phyloP scores from a whole-genome alignment of 2,888 invertebrate genomes.

The Cantharis flavilabris region DNA sequence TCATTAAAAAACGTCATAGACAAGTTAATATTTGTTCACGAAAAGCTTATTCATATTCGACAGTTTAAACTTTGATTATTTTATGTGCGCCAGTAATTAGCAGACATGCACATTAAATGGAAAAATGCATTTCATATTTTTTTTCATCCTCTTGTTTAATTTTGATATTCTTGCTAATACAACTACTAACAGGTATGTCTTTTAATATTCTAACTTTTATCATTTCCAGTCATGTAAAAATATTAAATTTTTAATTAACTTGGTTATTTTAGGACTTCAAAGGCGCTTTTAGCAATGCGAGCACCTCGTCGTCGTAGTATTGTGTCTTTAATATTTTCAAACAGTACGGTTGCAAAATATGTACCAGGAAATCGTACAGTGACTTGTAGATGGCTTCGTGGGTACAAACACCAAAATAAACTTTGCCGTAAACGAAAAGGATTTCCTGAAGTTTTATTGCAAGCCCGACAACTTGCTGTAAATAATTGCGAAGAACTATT shows the following conservation, averaged over 20 bases:
- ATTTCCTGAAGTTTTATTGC: constrained; percentile 53
- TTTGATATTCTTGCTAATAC: constrained; percentile 16
- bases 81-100: constrained; percentile 31
- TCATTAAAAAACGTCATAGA: constrained; percentile 19
- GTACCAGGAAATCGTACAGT: constrained; percentile 45
- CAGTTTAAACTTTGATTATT: constrained; percentile 31
- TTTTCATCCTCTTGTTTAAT: constrained; percentile 31
- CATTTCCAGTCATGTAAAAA: too few species aligned
- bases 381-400: constrained; percentile 63
- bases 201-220: not conserved
- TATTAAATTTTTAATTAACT: not conserved
- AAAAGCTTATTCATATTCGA: constrained; percentile 14
- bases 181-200: constrained; percentile 14
- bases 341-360: constrained; percentile 4
- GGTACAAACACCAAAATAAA: constrained; percentile 65
- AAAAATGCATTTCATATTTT: constrained; percentile 31
- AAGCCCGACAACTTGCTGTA: constrained; percentile 64
- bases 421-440: constrained; percentile 66
- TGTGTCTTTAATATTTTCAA: constrained; percentile 32
- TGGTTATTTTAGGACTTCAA: not conserved
- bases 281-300: not conserved
- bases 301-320: constrained; percentile 21
- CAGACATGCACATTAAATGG: constrained; percentile 31
- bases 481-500: constrained; percentile 67
- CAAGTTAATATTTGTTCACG: constrained; percentile 26